Conservation (phyloP, 2,113 vertebrate genomes). For the Porphyrio hochstetteri region DNA sequence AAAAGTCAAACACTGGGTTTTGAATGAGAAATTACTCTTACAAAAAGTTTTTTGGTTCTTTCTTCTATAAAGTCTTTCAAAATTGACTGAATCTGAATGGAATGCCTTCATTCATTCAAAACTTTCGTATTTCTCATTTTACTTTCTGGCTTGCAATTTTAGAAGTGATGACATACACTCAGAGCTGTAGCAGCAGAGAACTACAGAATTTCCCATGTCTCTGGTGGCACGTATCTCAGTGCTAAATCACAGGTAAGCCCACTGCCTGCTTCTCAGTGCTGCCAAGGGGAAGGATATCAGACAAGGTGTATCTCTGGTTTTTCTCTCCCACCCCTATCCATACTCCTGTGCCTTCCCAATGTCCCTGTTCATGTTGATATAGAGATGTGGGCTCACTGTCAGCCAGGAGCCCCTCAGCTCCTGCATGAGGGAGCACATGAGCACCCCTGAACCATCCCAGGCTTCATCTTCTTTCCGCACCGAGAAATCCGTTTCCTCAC, state of each 20-base stretch:
- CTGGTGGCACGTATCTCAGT: neutral
- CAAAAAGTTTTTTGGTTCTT: neutral
- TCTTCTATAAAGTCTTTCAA: neutral
- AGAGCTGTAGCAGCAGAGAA: neutral
- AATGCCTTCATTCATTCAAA: slow-evolving; percentile 45
- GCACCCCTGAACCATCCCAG: neutral
- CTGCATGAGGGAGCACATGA: accelerated
- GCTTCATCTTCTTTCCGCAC: neutral
- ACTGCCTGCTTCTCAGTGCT: neutral
- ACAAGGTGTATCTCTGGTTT: neutral
- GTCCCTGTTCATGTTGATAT: neutral
- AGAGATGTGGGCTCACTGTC: neutral
- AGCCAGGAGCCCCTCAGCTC: neutral
- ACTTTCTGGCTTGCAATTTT: slow-evolving; percentile 3
- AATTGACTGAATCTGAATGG: neutral
- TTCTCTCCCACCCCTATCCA: neutral
- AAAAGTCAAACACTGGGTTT: neutral
- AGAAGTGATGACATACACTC: neutral
- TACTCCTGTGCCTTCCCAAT: neutral
- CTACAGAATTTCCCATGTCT: neutral
- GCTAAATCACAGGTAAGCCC: neutral
- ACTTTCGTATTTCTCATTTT: neutral
- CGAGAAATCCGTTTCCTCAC: neutral
- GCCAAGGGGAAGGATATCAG: neutral
- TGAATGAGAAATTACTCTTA: neutral